Percentiles rank a stretch among this genome's conserved stretches.
Evolutionary conservation across 1,140 invertebrate species (phyloP).

Genomic region (Diorhabda carinulata): DNA sequence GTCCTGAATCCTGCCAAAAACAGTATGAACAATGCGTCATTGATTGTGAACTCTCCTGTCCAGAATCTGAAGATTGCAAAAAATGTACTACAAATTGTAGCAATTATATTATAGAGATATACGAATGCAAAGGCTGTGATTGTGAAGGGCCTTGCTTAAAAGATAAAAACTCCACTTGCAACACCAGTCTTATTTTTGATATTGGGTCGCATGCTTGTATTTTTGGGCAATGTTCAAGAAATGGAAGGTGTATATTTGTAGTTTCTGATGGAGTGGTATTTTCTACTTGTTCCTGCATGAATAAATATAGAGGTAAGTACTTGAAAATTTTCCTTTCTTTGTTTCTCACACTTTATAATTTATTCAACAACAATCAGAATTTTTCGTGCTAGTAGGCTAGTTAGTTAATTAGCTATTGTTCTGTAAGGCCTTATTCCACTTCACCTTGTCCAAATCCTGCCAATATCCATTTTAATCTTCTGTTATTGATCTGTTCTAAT

Average conservation of each 20-base stretch:
- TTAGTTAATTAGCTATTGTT: no score
- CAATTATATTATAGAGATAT: constrained; percentile 37
- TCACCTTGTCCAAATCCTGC: no score
- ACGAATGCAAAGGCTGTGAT: constrained; percentile 44
- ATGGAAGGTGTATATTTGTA: constrained; percentile 66
- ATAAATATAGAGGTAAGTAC: constrained; percentile 61
- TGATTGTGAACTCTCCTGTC: constrained; percentile 38
- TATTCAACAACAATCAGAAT: no score
- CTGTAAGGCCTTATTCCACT: no score
- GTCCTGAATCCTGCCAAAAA: constrained; percentile 38
- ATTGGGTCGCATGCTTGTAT: constrained; percentile 65
- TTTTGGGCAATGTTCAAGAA: constrained; percentile 59
- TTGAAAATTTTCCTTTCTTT: neutral
- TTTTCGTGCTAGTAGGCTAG: no score
- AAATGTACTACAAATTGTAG: constrained; percentile 44
- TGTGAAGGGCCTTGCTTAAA: constrained; percentile 44
- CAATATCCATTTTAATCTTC: no score
- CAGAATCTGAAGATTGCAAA: constrained; percentile 28
- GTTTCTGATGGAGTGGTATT: constrained; percentile 73
- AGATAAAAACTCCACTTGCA: constrained; percentile 45
- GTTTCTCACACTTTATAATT: no score
- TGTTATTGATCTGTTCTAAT: no score
- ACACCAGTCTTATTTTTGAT: constrained; percentile 55
- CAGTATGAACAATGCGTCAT: constrained; percentile 30
- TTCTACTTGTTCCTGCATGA: constrained; percentile 67